Percentiles rank a stretch among this genome's conserved stretches.
These are phyloP conservation scores for Lithophane ornitopus DNA, from an alignment of 2,888 invertebrate genomes.

Conservation along the genomic window DNA sequence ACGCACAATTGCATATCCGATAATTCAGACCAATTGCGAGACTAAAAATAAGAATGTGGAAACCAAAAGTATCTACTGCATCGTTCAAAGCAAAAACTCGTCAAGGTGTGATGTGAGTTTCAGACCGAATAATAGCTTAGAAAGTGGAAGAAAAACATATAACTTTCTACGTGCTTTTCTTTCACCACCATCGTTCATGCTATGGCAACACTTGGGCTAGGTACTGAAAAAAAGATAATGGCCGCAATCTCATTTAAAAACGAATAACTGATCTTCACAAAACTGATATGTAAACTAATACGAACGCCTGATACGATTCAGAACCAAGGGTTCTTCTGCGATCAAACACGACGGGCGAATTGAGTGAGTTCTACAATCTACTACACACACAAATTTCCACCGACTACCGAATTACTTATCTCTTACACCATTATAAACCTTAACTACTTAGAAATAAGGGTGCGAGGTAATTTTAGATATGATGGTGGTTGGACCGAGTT, in stretches of 20 bases:
- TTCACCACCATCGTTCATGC: no score
- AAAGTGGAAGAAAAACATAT: no score
- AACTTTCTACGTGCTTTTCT: no score
- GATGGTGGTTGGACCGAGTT: conserved; percentile 20
- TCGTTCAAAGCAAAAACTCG: no score
- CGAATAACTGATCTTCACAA: conserved; percentile 24
- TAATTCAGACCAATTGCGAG: no score
- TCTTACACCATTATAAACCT: conserved; percentile 62
- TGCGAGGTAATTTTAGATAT: conserved; percentile 24
- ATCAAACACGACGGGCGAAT: conserved; percentile 85
- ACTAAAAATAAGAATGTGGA: no score
- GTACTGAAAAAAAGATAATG: no score
- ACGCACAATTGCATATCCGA: no score
- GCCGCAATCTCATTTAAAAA: conserved; percentile 23
- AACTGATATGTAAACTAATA: conserved; percentile 46
- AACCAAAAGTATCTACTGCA: no score
- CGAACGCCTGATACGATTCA: conserved; percentile 50
- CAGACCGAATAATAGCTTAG: no score
- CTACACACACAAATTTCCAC: conserved; percentile 63
- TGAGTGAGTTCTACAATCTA: conserved; percentile 78
- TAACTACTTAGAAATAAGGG: conserved; percentile 59
- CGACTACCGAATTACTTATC: conserved; percentile 31
- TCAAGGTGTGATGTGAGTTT: no score
- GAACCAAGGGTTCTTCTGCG: conserved; percentile 77
- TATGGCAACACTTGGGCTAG: no score